phyloP scores from a whole-genome alignment of 2,888 invertebrate genomes.

The Aphodius sticticus region DNA sequence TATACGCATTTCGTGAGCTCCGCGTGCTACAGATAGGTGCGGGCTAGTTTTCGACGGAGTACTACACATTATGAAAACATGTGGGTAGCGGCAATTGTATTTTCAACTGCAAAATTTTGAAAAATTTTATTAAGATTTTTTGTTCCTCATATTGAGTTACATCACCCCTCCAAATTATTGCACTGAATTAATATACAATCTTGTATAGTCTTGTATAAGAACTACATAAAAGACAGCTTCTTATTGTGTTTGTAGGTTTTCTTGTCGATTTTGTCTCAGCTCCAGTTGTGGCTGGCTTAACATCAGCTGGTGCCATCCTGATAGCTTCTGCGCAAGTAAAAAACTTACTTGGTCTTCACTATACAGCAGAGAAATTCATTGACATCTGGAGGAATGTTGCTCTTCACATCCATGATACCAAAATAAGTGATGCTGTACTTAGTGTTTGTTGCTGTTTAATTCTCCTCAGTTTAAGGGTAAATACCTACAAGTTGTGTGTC shows the following conservation, averaged over 20 bases:
- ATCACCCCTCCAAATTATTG: no score
- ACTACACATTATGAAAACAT: no score
- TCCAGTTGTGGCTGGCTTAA: slow-evolving; percentile 79
- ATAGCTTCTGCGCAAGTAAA: slow-evolving; percentile 80
- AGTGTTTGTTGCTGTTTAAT: slow-evolving; percentile 69
- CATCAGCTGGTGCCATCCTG: slow-evolving; percentile 78
- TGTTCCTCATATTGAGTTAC: no score
- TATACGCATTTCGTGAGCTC: no score
- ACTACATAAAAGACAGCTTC: no score
- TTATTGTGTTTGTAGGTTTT: slow-evolving; percentile 69
- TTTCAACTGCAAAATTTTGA: no score
- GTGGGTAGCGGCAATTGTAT: no score
- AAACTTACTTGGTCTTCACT: slow-evolving; percentile 69
- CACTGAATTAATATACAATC: no score
- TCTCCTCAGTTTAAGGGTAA: slow-evolving; percentile 70
- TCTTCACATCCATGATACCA: slow-evolving; percentile 63
- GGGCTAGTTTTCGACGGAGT: no score
- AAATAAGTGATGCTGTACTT: slow-evolving; percentile 68
- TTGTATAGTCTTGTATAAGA: no score
- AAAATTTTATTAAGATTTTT: no score
- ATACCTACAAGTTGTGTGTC: slow-evolving; percentile 41
- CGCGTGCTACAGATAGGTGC: no score
- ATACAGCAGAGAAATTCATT: slow-evolving; percentile 69
- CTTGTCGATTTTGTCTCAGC: slow-evolving; percentile 77
- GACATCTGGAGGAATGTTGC: slow-evolving; percentile 68